phyloP scores from a whole-genome alignment of 2,888 invertebrate species.

The Protophormia terraenovae region DNA sequence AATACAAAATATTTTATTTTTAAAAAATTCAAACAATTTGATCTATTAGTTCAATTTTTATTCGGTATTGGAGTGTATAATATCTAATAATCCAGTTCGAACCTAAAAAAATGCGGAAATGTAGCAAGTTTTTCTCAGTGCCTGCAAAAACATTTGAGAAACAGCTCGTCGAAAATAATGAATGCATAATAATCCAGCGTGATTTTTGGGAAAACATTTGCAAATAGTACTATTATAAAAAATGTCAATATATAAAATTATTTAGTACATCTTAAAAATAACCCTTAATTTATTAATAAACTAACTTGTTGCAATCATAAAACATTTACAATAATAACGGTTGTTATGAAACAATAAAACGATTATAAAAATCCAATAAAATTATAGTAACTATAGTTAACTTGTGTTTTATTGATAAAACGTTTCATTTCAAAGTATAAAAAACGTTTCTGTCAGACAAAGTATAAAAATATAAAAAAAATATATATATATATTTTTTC shows the following conservation, averaged over 20 bases:
- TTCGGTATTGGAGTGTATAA: too few species aligned
- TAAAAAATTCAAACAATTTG: too few species aligned
- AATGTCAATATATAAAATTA: too few species aligned
- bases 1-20: too few species aligned
- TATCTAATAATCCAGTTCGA: too few species aligned
- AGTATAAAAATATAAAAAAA: constrained; percentile 1
- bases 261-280: not conserved
- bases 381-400: constrained; percentile 37
- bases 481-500: constrained; percentile 40
- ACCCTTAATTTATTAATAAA: not conserved
- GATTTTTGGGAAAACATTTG: too few species aligned
- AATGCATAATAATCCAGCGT: too few species aligned
- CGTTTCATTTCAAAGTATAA: constrained; percentile 16
- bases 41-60: too few species aligned
- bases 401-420: constrained; percentile 58
- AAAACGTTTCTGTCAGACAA: constrained; percentile 8
- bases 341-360: constrained; percentile 39
- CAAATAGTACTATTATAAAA: too few species aligned
- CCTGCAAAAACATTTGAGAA: too few species aligned
- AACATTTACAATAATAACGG: constrained; percentile 1
- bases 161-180: too few species aligned
- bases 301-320: not conserved
- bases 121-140: not conserved
- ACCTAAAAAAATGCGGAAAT: too few species aligned
- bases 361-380: not conserved